Conservation (phyloP, 2,113 vertebrate genomes). For the Echinops telfairi region DNA sequence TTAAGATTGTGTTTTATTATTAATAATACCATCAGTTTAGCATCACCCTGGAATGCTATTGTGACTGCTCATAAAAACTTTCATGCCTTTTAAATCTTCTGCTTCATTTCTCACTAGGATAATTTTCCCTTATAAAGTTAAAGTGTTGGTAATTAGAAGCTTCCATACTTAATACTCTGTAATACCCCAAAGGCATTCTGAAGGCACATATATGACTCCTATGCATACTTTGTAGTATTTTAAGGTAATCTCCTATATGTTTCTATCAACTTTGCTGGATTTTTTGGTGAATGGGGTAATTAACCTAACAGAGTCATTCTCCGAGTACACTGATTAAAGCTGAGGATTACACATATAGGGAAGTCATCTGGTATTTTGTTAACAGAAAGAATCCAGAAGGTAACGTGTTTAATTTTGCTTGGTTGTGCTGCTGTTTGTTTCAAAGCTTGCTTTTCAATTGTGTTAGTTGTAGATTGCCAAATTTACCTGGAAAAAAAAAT, state of each 20-base stretch:
- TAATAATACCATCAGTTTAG: not conserved
- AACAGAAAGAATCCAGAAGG: not conserved
- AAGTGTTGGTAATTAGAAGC: not conserved
- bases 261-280: not conserved
- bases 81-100: not conserved
- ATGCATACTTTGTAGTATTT: not conserved
- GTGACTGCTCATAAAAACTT: not conserved
- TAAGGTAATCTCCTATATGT: not conserved
- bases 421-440: not conserved
- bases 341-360: not conserved
- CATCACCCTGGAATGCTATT: not conserved
- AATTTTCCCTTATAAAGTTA: conserved; percentile 10
- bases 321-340: not conserved
- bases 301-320: not conserved
- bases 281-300: not conserved
- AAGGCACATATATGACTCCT: not conserved
- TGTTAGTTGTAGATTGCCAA: not conserved
- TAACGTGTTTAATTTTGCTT: not conserved
- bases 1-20: conserved; percentile 1
- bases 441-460: not conserved
- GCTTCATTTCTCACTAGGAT: conserved; percentile 2
- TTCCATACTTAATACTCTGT: not conserved
- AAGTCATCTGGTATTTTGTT: conserved; percentile 39
- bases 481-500: not conserved
- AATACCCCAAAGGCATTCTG: not conserved